phyloP scores from a whole-genome alignment of 2,797 vertebrate species.

The Mallotus villosus region DNA sequence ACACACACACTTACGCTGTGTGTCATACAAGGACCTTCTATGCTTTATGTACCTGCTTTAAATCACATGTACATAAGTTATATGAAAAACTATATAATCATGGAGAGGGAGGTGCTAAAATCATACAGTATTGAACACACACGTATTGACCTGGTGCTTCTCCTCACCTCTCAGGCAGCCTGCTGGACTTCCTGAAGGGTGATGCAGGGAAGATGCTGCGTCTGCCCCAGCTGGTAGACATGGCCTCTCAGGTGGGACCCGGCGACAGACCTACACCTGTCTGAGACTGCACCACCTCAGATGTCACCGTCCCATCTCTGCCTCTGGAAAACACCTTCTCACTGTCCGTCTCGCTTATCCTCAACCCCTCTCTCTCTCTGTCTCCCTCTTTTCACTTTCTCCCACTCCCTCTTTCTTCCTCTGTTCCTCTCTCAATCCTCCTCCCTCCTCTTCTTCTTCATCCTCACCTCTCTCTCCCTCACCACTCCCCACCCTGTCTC shows the following conservation, averaged over 20 bases:
- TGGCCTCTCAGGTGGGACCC: constrained; percentile 89
- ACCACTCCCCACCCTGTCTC: background rate
- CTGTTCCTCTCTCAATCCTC: background rate
- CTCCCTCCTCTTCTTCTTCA: no score
- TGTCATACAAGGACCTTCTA: no score
- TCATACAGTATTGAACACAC: background rate
- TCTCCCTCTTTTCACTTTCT: background rate
- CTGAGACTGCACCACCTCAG: no score
- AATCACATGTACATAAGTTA: no score
- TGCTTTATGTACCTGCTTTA: no score
- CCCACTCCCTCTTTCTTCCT: background rate
- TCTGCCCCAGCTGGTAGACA: constrained; percentile 94
- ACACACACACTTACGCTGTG: no score
- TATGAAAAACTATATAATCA: no score
- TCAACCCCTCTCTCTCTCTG: background rate
- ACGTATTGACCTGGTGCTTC: background rate
- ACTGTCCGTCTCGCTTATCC: background rate
- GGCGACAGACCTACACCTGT: background rate
- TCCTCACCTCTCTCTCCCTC: background rate
- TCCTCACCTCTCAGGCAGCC: constrained; percentile 77
- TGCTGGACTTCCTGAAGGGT: constrained; percentile 94
- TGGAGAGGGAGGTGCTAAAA: no score
- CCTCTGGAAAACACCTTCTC: background rate
- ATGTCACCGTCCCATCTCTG: background rate
- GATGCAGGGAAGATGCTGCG: constrained; percentile 92